Percentiles rank a stretch among this genome's conserved stretches.
phyloP scores from a whole-genome alignment of 2,888 invertebrate species.

The Neoaliturus tenellus region DNA sequence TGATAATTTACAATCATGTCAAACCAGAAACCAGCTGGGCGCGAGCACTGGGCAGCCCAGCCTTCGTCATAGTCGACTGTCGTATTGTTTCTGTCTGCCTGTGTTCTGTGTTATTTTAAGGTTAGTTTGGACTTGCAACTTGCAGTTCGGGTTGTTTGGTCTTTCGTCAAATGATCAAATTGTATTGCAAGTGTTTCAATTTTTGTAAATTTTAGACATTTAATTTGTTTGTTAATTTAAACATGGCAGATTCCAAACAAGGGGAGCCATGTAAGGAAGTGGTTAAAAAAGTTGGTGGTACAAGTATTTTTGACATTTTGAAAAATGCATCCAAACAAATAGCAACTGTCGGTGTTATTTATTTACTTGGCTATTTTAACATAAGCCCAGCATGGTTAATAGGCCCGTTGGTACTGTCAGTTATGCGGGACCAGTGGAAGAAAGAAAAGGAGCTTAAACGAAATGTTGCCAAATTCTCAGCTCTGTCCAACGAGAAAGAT shows the following conservation, averaged over 20 bases:
- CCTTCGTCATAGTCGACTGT: too few species aligned
- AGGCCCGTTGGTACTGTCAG: constrained; percentile 85
- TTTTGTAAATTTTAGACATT: neutral
- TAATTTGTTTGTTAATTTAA: neutral
- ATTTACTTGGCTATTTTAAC: constrained; percentile 89
- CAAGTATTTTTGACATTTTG: constrained; percentile 77
- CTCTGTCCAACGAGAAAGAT: constrained; percentile 88
- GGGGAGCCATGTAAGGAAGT: constrained; percentile 13
- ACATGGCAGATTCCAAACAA: constrained; percentile 45
- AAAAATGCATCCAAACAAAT: constrained; percentile 82
- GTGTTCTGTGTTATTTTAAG: neutral
- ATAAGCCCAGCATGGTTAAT: constrained; percentile 94
- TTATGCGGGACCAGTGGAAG: constrained; percentile 87
- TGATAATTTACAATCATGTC: too few species aligned
- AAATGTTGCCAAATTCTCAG: constrained; percentile 85
- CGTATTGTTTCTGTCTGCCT: too few species aligned
- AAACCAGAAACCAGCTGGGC: too few species aligned
- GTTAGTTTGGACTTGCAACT: neutral
- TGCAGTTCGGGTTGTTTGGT: too few species aligned
- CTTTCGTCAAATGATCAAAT: neutral
- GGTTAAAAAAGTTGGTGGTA: constrained; percentile 68
- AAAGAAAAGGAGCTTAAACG: constrained; percentile 84
- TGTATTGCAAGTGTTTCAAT: neutral
- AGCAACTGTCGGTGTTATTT: constrained; percentile 84
- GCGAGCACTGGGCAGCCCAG: too few species aligned